Conservation (phyloP, 2,888 invertebrate genomes). For the Ctenicera cuprea region DNA sequence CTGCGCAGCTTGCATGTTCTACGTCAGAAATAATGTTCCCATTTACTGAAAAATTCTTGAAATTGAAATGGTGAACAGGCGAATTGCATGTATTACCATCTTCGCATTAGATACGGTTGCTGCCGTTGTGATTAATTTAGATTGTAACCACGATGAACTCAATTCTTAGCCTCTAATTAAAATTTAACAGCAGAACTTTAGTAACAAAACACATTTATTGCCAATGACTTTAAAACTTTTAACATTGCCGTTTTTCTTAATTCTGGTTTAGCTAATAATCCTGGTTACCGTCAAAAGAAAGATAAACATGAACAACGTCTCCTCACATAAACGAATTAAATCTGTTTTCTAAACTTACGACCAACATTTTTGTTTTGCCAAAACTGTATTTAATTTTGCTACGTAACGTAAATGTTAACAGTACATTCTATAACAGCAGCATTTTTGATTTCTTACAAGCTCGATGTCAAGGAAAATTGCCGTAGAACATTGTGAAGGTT, state of each 20-base stretch:
- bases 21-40: constrained; percentile 44
- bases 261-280: not conserved
- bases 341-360: too few species aligned
- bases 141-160: constrained; percentile 17
- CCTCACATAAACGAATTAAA: too few species aligned
- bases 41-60: constrained; percentile 46
- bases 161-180: not conserved
- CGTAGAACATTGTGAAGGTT: too few species aligned
- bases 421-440: too few species aligned
- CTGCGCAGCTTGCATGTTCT: constrained; percentile 45
- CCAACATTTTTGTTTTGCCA: too few species aligned
- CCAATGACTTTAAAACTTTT: constrained; percentile 19
- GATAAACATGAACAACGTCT: too few species aligned
- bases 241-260: constrained; percentile 21
- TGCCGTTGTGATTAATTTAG: constrained; percentile 46
- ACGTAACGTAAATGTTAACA: too few species aligned
- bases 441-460: too few species aligned
- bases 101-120: constrained; percentile 38
- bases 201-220: constrained; percentile 27
- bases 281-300: not conserved
- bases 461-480: too few species aligned
- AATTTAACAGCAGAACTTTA: not conserved
- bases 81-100: constrained; percentile 43
- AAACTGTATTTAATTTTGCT: too few species aligned
- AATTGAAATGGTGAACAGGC: constrained; percentile 31